phyloP scores from a whole-genome alignment of 1,140 invertebrate species.

The Tetraneura akinire region DNA sequence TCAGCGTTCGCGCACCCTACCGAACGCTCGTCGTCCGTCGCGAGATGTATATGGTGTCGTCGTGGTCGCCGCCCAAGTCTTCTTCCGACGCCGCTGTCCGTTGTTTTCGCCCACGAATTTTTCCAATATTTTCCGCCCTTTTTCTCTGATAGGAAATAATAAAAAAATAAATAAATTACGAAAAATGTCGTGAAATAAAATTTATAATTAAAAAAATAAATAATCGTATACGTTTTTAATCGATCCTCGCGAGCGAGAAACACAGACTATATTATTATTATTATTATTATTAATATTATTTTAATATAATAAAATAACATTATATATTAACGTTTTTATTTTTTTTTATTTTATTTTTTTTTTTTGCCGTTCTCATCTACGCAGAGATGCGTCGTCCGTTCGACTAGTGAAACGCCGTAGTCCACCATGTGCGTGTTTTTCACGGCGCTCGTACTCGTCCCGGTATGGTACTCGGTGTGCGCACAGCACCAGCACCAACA shows the following conservation, averaged over 20 bases:
- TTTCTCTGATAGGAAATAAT: too few relatives aligned
- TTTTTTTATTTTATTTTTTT: background rate
- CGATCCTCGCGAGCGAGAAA: too few relatives aligned
- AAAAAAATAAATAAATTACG: too few relatives aligned
- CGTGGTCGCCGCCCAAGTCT: background rate
- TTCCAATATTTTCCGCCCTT: too few relatives aligned
- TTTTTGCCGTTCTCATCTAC: background rate
- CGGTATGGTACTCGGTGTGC: slow-evolving; percentile 38
- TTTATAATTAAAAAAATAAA: too few relatives aligned
- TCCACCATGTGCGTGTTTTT: slow-evolving; percentile 20
- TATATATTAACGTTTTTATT: background rate
- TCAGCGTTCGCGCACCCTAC: slow-evolving; percentile 30
- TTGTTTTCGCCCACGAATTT: background rate
- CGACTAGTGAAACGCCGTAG: background rate
- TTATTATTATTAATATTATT: too few relatives aligned
- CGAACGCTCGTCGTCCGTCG: background rate
- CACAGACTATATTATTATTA: too few relatives aligned
- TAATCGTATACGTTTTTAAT: too few relatives aligned
- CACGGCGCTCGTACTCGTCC: slow-evolving; percentile 1
- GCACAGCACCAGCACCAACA: slow-evolving; percentile 54
- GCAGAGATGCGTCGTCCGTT: background rate
- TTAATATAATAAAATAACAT: too few relatives aligned
- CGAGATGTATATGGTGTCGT: background rate
- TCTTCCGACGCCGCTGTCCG: slow-evolving; percentile 9
- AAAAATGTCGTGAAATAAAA: too few relatives aligned